Percentiles rank a stretch among this genome's conserved stretches.
These are phyloP conservation scores for Geothlypis trichas DNA, from an alignment of 2,113 vertebrate species.

Conservation along the genomic window DNA sequence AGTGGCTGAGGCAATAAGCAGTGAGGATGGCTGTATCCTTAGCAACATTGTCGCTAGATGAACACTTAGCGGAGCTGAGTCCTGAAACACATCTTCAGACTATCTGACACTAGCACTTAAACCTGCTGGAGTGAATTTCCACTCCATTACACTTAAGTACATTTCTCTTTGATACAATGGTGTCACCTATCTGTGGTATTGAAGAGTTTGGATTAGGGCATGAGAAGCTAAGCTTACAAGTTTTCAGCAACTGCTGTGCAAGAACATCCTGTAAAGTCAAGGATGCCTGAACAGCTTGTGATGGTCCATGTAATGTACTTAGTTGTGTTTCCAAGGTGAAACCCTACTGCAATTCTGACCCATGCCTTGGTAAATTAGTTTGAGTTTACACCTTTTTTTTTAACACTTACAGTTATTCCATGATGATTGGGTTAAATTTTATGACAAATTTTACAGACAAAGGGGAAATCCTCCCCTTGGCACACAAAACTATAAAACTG, in stretches of 20 bases:
- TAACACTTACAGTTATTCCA: not conserved
- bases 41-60: not conserved
- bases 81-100: not conserved
- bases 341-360: not conserved
- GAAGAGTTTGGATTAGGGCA: not conserved
- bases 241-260: not conserved
- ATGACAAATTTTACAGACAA: not conserved
- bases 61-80: not conserved
- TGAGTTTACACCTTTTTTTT: not conserved
- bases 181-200: not conserved
- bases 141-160: not conserved
- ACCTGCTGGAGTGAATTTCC: conserved; percentile 15
- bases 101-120: conserved; percentile 20
- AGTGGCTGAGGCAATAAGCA: not conserved
- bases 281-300: not conserved
- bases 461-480: not conserved
- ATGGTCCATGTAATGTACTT: not conserved
- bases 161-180: not conserved
- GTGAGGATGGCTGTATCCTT: not conserved
- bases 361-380: not conserved
- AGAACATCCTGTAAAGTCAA: not conserved
- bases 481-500: not conserved
- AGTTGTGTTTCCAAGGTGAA: not conserved
- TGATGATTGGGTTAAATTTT: not conserved
- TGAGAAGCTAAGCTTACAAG: not conserved